Conservation (phyloP, 1,140 invertebrate species). For the Tetraneura akinire region DNA sequence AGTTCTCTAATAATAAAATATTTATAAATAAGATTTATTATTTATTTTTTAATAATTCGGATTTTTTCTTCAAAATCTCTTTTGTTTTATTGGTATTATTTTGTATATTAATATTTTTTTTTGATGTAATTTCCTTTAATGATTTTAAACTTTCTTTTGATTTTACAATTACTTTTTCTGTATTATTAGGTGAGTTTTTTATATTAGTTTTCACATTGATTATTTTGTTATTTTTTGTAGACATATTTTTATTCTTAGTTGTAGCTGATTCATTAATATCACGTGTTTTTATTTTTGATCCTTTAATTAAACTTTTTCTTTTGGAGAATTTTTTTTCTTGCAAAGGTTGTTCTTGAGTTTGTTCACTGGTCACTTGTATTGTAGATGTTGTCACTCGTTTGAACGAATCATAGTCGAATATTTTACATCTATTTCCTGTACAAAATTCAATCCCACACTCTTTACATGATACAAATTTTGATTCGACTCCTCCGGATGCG, state of each 20-base stretch:
- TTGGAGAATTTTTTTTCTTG: slow-evolving; percentile 9
- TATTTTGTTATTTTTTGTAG: not conserved
- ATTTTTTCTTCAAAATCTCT: not conserved
- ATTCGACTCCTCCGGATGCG: slow-evolving; percentile 75
- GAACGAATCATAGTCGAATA: slow-evolving; percentile 62
- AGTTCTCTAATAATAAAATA: no score
- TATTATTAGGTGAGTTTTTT: not conserved
- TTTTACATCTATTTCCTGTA: slow-evolving; percentile 64
- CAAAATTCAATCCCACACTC: slow-evolving; percentile 87
- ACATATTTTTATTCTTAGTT: not conserved
- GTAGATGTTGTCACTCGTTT: slow-evolving; percentile 3
- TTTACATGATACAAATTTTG: slow-evolving; percentile 70
- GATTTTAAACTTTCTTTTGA: no score
- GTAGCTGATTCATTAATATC: not conserved
- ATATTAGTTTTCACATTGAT: not conserved
- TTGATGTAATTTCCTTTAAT: not conserved
- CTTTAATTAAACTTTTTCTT: not conserved
- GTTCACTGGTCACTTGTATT: not conserved
- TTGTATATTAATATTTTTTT: no score
- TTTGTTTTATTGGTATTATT: not conserved
- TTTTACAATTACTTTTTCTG: not conserved
- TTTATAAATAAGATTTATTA: no score
- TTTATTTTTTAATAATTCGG: not conserved
- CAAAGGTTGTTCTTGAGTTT: not conserved
- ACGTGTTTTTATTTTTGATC: not conserved